phyloP scores from a whole-genome alignment of 2,888 invertebrate genomes.

The Rhopalosiphum nymphaeae region DNA sequence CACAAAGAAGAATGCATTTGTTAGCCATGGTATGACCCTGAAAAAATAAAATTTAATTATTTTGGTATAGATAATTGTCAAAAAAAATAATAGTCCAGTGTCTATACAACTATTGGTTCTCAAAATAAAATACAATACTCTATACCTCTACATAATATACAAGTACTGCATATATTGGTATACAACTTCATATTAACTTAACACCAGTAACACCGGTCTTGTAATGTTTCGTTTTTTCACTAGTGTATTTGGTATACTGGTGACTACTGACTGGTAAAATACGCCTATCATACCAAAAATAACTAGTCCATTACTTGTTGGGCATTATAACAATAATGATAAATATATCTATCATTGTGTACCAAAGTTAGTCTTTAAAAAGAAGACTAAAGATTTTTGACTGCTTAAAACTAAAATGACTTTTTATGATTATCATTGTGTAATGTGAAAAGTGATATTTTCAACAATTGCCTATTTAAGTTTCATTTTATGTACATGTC shows the following conservation, averaged over 20 bases:
- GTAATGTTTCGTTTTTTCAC: background rate
- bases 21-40: conserved; percentile 22
- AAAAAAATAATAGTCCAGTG: background rate
- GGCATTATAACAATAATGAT: background rate
- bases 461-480: background rate
- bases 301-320: background rate
- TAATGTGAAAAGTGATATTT: background rate
- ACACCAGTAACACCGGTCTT: background rate
- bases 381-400: background rate
- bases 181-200: background rate
- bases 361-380: background rate
- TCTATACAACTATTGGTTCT: background rate
- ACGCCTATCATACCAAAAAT: background rate
- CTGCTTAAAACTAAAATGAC: background rate
- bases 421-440: background rate
- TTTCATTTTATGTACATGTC: background rate
- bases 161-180: background rate
- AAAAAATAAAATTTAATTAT: conserved; percentile 25
- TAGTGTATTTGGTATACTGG: background rate
- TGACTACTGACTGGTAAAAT: background rate
- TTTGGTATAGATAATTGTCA: background rate
- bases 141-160: background rate
- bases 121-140: background rate
- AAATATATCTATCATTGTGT: background rate
- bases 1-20: conserved; percentile 41